phyloP scores from a whole-genome alignment of 2,888 invertebrate species.

The Ormyrus thymus region DNA sequence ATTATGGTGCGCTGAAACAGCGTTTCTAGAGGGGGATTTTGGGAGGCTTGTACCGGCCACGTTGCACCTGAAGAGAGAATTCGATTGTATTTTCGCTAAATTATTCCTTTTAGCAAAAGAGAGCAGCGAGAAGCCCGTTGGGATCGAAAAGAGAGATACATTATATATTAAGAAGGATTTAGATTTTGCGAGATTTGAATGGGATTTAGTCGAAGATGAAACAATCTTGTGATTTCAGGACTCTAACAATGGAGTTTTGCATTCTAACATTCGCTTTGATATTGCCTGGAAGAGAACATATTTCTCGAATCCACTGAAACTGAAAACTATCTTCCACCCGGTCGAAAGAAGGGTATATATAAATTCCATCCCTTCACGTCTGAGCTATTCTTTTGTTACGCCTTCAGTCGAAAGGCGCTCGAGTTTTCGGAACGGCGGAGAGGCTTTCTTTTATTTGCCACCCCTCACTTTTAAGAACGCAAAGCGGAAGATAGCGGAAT shows the following conservation, averaged over 20 bases:
- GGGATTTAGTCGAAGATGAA: conserved; percentile 26
- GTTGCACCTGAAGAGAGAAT: conserved; percentile 39
- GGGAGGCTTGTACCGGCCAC: conserved; percentile 26
- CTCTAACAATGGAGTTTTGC: conserved; percentile 28
- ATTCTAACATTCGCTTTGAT: conserved; percentile 25
- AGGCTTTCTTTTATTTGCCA: conserved; percentile 18
- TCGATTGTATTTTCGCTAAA: conserved; percentile 22
- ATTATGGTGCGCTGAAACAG: conserved; percentile 21
- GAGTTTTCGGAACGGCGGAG: neutral
- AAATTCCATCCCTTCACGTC: neutral
- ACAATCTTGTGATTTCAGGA: conserved; percentile 36
- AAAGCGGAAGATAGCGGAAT: neutral
- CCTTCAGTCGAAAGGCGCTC: neutral
- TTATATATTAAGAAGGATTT: conserved; percentile 42
- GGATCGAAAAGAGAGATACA: conserved; percentile 26
- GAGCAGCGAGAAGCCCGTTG: conserved; percentile 13
- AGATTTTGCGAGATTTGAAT: conserved; percentile 44
- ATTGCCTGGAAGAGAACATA: neutral
- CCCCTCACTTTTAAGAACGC: conserved; percentile 14
- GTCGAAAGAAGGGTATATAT: neutral
- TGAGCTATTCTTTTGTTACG: conserved; percentile 7
- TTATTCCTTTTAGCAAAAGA: neutral
- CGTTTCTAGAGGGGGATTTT: conserved; percentile 6
- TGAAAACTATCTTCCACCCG: neutral
- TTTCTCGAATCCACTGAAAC: neutral